Percentiles rank a stretch among this genome's conserved stretches.
These are phyloP conservation scores for Indicator maculatus DNA, from an alignment of 2,113 vertebrate genomes.

Conservation along the genomic window DNA sequence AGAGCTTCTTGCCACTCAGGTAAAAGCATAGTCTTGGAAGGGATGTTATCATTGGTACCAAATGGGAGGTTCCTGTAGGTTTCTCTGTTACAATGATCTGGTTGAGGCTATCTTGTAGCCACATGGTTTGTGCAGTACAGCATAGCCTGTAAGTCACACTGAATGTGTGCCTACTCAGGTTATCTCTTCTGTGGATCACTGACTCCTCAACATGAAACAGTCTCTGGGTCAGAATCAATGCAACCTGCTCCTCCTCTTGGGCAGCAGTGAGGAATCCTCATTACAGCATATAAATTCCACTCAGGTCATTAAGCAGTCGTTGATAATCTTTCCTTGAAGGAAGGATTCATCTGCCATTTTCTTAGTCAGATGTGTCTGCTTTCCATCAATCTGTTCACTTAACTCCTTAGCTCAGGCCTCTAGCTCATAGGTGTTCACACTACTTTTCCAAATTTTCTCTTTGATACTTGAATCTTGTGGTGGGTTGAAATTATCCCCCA, in stretches of 20 bases:
- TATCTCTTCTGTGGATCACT: background rate
- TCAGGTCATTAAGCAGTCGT: background rate
- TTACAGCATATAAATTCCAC: background rate
- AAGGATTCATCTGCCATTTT: background rate
- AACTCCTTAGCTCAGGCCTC: background rate
- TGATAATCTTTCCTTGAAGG: background rate
- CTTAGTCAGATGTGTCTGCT: background rate
- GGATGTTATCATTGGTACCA: background rate
- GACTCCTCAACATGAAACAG: background rate
- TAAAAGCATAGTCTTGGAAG: background rate
- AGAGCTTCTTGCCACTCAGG: background rate
- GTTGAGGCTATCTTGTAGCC: too few species aligned
- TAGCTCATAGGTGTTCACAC: background rate
- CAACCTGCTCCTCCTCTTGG: background rate
- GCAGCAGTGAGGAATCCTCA: background rate
- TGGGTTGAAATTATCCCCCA: too few species aligned
- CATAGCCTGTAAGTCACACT: too few species aligned
- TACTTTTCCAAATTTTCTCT: background rate
- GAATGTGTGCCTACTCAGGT: too few species aligned
- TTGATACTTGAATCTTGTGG: background rate
- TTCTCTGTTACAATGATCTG: background rate
- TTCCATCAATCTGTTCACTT: background rate
- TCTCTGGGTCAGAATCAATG: background rate
- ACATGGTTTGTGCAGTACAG: too few species aligned
- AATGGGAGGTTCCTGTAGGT: background rate